A percentile compares a stretch with the other conserved stretches of the same genome.
Evolutionary conservation across 2,888 invertebrate species (phyloP).

Genomic region (Synanthedon formicaeformis): DNA sequence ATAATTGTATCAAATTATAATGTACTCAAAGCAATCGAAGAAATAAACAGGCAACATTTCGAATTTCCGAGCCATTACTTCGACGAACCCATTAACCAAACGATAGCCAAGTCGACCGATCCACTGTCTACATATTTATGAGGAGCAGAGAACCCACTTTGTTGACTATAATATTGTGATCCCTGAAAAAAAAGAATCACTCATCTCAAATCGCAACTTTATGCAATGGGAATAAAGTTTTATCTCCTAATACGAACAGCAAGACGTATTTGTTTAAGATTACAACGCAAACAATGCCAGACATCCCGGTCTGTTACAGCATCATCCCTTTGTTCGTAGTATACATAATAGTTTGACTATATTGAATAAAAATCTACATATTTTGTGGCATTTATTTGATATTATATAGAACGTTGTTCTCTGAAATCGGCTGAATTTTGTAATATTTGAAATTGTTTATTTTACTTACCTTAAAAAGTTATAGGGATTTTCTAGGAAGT

Average conservation of each 20-base stretch:
- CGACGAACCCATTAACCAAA: constrained; percentile 32
- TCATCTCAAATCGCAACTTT: not conserved
- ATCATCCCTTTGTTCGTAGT: constrained; percentile 15
- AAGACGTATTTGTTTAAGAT: constrained; percentile 7
- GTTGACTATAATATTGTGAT: not conserved
- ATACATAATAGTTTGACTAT: not conserved
- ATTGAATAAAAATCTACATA: not conserved
- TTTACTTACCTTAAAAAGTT: too few species aligned
- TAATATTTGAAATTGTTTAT: not conserved
- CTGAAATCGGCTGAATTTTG: not conserved
- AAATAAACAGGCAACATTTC: constrained; percentile 14
- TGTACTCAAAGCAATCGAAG: constrained; percentile 4
- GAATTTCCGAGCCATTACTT: constrained; percentile 28
- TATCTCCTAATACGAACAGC: constrained; percentile 7
- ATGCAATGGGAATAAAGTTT: not conserved
- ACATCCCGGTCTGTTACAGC: constrained; percentile 12
- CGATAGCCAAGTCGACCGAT: constrained; percentile 21
- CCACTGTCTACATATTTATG: constrained; percentile 35
- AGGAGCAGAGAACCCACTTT: constrained; percentile 8
- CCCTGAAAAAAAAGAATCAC: not conserved
- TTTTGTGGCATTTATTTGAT: not conserved
- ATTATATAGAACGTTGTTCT: not conserved
- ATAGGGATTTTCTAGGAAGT: too few species aligned
- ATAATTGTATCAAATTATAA: not conserved
- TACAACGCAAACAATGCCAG: constrained; percentile 3